Evolutionary conservation across 2,113 vertebrate species (phyloP).

Genomic region (Apodemus speciosus): DNA sequence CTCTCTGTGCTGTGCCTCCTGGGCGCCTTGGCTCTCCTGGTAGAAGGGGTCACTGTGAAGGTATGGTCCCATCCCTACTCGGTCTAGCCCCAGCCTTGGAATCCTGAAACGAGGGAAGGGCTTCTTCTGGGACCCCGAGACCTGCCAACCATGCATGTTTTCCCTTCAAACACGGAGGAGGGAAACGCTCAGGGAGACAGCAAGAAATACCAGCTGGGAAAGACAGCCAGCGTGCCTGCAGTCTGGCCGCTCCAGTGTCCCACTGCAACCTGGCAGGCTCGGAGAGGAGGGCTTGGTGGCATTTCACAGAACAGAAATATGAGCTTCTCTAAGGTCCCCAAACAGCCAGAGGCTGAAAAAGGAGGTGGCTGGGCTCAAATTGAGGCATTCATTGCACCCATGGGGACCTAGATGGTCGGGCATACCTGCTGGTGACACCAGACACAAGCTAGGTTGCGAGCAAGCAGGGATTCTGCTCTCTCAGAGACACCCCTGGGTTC

Average conservation of each 20-base stretch:
- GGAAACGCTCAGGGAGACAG: neutral
- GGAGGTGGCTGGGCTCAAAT: neutral
- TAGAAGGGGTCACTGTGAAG: constrained; percentile 63
- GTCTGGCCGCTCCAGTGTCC: neutral
- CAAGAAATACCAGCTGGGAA: neutral
- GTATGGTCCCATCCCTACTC: constrained; percentile 21
- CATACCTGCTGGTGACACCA: neutral
- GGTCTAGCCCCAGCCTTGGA: neutral
- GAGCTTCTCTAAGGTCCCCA: neutral
- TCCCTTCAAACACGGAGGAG: neutral
- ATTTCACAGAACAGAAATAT: neutral
- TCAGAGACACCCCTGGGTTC: neutral
- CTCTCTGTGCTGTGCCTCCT: constrained; percentile 65
- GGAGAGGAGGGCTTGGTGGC: neutral
- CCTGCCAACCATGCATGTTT: neutral
- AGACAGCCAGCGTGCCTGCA: too few species aligned
- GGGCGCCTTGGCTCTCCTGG: constrained; percentile 1
- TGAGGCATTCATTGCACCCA: neutral
- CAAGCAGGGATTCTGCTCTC: neutral
- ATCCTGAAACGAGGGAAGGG: neutral
- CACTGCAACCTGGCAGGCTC: fast-evolving
- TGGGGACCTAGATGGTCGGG: neutral
- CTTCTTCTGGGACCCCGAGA: neutral
- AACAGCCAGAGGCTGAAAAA: neutral
- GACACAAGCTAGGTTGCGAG: neutral